These are phyloP conservation scores for Trachelus stipa DNA, from an alignment of 2,888 invertebrate genomes.

Conservation along the genomic window DNA sequence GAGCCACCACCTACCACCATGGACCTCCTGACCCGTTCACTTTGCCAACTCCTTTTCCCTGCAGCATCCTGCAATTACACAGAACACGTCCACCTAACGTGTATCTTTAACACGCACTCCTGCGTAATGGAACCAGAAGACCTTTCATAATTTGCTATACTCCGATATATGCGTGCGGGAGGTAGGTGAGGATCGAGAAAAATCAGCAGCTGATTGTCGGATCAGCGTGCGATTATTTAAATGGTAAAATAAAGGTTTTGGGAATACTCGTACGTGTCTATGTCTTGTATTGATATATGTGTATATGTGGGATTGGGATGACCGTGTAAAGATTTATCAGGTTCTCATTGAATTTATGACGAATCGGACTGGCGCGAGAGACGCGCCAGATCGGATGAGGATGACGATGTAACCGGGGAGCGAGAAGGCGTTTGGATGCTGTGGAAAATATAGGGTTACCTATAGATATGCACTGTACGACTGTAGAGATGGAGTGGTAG, in stretches of 20 bases:
- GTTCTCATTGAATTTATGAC: slow-evolving; percentile 38
- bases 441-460: background rate
- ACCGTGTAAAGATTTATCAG: slow-evolving; percentile 36
- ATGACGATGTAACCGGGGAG: background rate
- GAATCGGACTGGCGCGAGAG: slow-evolving; percentile 9
- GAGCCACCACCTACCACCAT: background rate
- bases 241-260: no score
- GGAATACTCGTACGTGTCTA: no score
- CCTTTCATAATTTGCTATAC: slow-evolving; percentile 20
- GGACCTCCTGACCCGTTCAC: background rate
- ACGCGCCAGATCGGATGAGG: background rate
- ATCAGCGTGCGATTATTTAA: no score
- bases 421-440: background rate
- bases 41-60: background rate
- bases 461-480: background rate
- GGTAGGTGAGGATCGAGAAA: no score
- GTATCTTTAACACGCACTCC: background rate
- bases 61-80: background rate
- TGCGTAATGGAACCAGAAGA: background rate
- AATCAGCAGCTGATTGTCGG: no score
- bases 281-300: no score
- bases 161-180: background rate
- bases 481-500: background rate
- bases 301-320: slow-evolving; percentile 24
- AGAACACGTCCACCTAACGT: background rate